phyloP scores from a whole-genome alignment of 2,888 invertebrate genomes.

The Mesorhabditis spiculigera region DNA sequence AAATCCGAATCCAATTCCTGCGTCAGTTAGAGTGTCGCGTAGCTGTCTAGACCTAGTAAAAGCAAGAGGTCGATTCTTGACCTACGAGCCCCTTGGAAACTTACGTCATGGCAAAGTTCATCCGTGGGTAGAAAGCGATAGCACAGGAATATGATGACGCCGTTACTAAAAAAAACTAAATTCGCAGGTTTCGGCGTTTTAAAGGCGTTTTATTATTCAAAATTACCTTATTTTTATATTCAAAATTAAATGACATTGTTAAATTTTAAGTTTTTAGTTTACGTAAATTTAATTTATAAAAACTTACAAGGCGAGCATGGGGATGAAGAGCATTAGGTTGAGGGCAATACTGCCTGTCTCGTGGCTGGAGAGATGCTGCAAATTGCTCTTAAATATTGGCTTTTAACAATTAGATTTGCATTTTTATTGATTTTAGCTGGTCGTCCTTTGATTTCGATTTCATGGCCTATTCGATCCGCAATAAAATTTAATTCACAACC shows the following conservation, averaged over 20 bases:
- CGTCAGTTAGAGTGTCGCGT: too few species aligned
- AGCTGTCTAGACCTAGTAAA: too few species aligned
- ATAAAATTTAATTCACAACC: too few species aligned
- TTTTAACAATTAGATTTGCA: too few species aligned
- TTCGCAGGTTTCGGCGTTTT: background rate
- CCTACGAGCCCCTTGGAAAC: too few species aligned
- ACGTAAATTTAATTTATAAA: too few species aligned
- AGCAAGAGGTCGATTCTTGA: too few species aligned
- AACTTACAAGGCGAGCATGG: background rate
- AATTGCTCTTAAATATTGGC: background rate
- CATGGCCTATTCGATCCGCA: too few species aligned
- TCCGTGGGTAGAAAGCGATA: background rate
- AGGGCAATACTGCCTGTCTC: conserved; percentile 3
- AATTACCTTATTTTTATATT: background rate
- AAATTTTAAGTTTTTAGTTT: background rate
- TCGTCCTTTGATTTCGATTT: too few species aligned
- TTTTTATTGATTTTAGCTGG: too few species aligned
- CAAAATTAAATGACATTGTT: too few species aligned
- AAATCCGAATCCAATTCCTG: too few species aligned
- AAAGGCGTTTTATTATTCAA: background rate
- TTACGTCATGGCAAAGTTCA: background rate
- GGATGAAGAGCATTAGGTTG: background rate
- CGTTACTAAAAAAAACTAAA: background rate
- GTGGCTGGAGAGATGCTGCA: background rate
- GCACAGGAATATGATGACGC: background rate